Base-by-base conservation (phyloP, 2,113 vertebrate species). In the Pygoscelis antarcticus region DNA sequence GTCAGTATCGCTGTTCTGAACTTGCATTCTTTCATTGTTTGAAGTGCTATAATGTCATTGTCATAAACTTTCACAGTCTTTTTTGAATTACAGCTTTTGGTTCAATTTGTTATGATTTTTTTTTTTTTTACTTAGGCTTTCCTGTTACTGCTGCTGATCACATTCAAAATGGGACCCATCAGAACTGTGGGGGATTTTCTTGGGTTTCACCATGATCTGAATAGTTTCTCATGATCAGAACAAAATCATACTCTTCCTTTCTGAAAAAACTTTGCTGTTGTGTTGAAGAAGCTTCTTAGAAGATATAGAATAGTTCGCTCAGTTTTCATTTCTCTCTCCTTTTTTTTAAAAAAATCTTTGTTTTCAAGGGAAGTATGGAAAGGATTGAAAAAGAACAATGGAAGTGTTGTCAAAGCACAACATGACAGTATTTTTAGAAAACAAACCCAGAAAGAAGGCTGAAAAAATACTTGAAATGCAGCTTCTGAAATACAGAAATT, bases 301-400 rank as follows among this genome's bases (percentile, higher is more conserved):
- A 72, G 77, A 57, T 44, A n/a, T 0, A 34, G 14, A 57, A 66
- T n/a, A 1, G 4, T n/a, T 68, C 6, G 2, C 2, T 29, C 9
- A 44, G 21, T 25, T 90, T 76, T 54, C 11, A 16, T 52, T 85
- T 30, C 9, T 17, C 22, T 26, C 7, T 54, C 9, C 36, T 17
- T 34, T 34, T 58, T n/a, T 21, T 9, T 12, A 42, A 42, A 42
- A 42, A 42, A 42, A 34, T 17, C 9, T 27, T 49, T 46, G 10
- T 3, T 83, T 82, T 80, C 10, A 16, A 46, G 30, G 6, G 13
- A 68, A 46, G 16, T 16, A 47, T 36, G 36, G 38, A 62, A 83
- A 77, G 10, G 22, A 61, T 34, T 80, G 46, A 58, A 81, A 72
- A 92, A 69, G 42, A 82, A 4, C 2, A 18, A 16, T 11, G 46